Percentiles rank a stretch among this genome's conserved stretches.
These are phyloP conservation scores for Poecilia wingei DNA, from an alignment of 2,797 vertebrate genomes.

Conservation along the genomic window DNA sequence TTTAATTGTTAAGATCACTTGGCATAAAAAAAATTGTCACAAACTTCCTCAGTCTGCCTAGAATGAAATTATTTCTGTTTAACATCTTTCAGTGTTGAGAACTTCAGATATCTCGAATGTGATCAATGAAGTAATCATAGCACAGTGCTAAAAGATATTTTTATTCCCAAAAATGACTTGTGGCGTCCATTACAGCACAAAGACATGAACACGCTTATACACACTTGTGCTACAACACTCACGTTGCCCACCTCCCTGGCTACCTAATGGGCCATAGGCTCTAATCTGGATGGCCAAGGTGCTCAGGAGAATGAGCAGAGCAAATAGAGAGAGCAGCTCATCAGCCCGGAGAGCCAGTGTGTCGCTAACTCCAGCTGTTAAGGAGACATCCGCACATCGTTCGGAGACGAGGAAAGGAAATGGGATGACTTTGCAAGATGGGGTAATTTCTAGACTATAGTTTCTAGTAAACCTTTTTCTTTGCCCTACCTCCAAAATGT, in stretches of 20 bases:
- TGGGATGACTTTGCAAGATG: constrained; percentile 34
- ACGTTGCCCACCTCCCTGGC: constrained; percentile 71
- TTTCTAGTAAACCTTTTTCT: constrained; percentile 39
- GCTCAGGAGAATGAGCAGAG: constrained; percentile 70
- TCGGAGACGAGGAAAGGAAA: constrained; percentile 62
- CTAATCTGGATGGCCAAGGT: constrained; percentile 79
- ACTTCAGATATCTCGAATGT: constrained; percentile 25
- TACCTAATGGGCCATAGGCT: constrained; percentile 83
- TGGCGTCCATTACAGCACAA: constrained; percentile 39
- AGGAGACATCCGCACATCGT: constrained; percentile 65
- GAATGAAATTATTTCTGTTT: background rate
- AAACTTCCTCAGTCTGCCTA: background rate
- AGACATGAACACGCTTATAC: constrained; percentile 38
- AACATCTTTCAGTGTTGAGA: constrained; percentile 19
- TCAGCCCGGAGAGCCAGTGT: constrained; percentile 59
- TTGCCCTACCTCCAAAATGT: constrained; percentile 21
- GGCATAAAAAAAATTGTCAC: background rate
- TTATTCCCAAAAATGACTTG: constrained; percentile 27
- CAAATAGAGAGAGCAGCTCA: constrained; percentile 73
- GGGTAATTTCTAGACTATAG: constrained; percentile 57
- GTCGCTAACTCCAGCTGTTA: constrained; percentile 72
- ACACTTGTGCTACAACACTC: constrained; percentile 45
- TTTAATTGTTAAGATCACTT: background rate
- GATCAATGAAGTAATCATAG: constrained; percentile 20
- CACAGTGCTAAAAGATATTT: constrained; percentile 18